These are phyloP conservation scores for Geophilus truncorum DNA, from an alignment of 2,888 invertebrate species.

Conservation along the genomic window DNA sequence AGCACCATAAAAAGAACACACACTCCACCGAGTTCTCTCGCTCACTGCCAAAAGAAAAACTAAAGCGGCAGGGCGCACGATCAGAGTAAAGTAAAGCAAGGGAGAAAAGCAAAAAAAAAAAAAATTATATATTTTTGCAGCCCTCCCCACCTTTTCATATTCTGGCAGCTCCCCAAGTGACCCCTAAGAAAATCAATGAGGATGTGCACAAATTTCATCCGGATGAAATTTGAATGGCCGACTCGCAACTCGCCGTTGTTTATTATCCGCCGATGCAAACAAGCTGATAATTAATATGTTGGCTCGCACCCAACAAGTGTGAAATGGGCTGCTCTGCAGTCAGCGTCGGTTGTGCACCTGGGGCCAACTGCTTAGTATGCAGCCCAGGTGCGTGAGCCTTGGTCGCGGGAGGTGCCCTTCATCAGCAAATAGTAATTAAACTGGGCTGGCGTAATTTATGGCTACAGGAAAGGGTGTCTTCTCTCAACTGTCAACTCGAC, in stretches of 20 bases:
- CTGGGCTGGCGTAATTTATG: slow-evolving; percentile 30
- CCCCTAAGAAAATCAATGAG: slow-evolving; percentile 16
- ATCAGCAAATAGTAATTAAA: slow-evolving; percentile 33
- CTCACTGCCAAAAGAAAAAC: not conserved
- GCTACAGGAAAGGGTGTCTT: slow-evolving; percentile 28
- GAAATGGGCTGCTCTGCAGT: slow-evolving; percentile 28
- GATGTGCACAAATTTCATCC: not conserved
- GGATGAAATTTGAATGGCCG: not conserved
- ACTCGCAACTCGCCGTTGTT: not conserved
- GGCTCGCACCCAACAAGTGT: slow-evolving; percentile 22
- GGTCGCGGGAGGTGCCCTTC: slow-evolving; percentile 29
- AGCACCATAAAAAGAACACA: slow-evolving; percentile 15
- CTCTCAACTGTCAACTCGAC: slow-evolving; percentile 10
- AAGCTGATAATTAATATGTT: slow-evolving; percentile 29
- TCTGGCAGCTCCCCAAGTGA: slow-evolving; percentile 10
- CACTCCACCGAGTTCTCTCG: slow-evolving; percentile 10
- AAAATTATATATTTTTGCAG: not conserved
- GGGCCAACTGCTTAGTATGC: slow-evolving; percentile 28
- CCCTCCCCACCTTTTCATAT: not conserved
- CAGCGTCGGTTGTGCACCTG: slow-evolving; percentile 22
- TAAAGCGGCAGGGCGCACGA: not conserved
- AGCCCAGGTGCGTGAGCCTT: slow-evolving; percentile 23
- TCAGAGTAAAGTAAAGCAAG: not conserved
- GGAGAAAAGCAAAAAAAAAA: not conserved
- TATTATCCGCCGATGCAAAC: slow-evolving; percentile 22